Conservation (phyloP, 2,113 vertebrate species). For the Cyphomyrus plagiostoma region DNA sequence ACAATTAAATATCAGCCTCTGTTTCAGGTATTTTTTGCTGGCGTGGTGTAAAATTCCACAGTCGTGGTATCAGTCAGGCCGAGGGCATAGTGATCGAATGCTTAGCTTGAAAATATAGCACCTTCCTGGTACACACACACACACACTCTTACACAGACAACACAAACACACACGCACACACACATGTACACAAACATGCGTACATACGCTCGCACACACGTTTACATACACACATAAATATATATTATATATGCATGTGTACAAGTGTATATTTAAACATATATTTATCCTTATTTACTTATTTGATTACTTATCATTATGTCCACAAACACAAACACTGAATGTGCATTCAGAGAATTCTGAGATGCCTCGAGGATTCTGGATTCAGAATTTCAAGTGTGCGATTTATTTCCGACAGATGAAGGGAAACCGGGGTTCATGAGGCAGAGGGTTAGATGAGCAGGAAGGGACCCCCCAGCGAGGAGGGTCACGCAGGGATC, state of each 20-base stretch:
- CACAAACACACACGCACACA: too few species aligned
- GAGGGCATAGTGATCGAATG: neutral
- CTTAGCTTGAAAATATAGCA: neutral
- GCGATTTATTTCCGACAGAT: neutral
- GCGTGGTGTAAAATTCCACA: neutral
- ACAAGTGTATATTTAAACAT: neutral
- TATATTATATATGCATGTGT: neutral
- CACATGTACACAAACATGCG: too few species aligned
- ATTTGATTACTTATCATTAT: neutral
- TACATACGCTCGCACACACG: too few species aligned
- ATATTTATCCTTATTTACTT: neutral
- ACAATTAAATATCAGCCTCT: neutral
- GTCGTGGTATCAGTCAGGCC: neutral
- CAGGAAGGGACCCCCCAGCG: conserved; percentile 79
- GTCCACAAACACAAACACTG: neutral
- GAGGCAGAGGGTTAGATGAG: conserved; percentile 12
- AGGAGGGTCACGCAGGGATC: conserved; percentile 86
- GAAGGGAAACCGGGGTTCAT: conserved; percentile 69
- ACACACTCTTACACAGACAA: neutral
- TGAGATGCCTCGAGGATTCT: neutral
- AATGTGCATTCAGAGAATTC: neutral
- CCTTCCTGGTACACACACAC: neutral
- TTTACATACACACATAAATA: too few species aligned
- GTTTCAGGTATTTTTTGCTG: neutral
- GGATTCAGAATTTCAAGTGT: neutral